Percentiles rank a stretch among this genome's conserved stretches.
These are phyloP conservation scores for Isoperla grammatica DNA, from an alignment of 2,888 invertebrate species.

Conservation along the genomic window DNA sequence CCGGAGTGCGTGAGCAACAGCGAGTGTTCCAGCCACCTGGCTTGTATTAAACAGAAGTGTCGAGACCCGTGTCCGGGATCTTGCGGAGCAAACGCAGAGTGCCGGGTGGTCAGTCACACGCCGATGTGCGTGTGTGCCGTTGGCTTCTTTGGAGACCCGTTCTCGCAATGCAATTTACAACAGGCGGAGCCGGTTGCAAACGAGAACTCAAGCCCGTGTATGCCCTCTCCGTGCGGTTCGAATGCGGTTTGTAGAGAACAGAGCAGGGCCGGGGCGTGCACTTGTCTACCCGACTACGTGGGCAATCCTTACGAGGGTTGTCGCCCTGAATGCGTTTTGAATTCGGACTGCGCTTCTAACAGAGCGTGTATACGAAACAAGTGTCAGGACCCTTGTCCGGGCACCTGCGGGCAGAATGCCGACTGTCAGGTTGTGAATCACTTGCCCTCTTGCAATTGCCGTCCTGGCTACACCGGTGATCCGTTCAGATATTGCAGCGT, in stretches of 20 bases:
- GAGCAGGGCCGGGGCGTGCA: constrained; percentile 47
- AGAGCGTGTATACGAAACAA: constrained; percentile 71
- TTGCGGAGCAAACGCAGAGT: constrained; percentile 43
- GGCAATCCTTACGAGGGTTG: constrained; percentile 47
- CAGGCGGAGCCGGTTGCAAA: constrained; percentile 24
- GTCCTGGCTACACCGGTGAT: constrained; percentile 65
- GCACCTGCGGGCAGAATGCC: constrained; percentile 67
- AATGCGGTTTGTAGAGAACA: constrained; percentile 37
- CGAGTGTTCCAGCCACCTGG: constrained; percentile 38
- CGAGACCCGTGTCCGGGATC: constrained; percentile 41
- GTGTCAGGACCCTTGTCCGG: constrained; percentile 71
- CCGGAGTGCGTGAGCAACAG: constrained; percentile 39
- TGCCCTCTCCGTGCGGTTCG: constrained; percentile 34
- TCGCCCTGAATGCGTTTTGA: constrained; percentile 71
- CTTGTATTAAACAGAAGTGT: constrained; percentile 41
- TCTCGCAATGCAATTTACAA: constrained; percentile 43
- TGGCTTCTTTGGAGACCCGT: constrained; percentile 69
- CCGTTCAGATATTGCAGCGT: constrained; percentile 60
- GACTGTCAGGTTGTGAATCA: constrained; percentile 62
- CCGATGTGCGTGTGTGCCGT: constrained; percentile 64
- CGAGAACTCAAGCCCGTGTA: constrained; percentile 26
- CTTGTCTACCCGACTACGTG: constrained; percentile 35
- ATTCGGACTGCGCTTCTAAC: constrained; percentile 66
- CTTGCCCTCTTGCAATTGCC: constrained; percentile 62
- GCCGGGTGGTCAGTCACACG: constrained; percentile 37